Evolutionary conservation across 2,113 vertebrate species (phyloP), one percentile per base, ranked within the genome.

Genomic region (Tachuris rubrigastra): DNA sequence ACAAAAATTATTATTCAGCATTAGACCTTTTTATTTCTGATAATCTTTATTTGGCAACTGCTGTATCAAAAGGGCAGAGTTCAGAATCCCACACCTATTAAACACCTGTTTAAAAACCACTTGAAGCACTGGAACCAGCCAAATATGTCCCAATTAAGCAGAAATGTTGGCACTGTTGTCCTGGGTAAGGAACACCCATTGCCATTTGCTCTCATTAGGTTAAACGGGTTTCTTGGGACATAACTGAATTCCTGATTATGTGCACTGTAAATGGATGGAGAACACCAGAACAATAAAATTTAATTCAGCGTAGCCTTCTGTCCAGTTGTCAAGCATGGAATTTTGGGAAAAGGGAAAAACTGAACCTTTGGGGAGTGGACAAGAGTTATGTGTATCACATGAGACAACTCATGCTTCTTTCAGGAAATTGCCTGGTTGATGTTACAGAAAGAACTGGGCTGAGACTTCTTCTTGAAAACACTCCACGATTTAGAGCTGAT

Each of bases 81-180:
- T 96, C 84, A 95, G 93, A 96, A 86, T 90, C 90, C 91, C 73
- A 87, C 52, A 90, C 60, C 92, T 89, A 94, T 97, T 95, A 96
- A 93, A 93, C 93, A 97, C 96, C 95, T 96, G 96, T 94, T 96
- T 91, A 93, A 89, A 96, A 95, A 94, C 62, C 93, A 94, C 95
- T 97, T 95, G 93, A 96, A 95, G 77, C 80, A 84, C 69, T n/a
- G 39, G 84, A 87, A 95, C 66, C 69, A 72, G 94, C 89, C 97
- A 97, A 96, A 87, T 92, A 83, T 39, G 73, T 89, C 95, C 88
- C 92, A 92, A 92, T 97, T 96, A 96, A 93, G 83, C 81, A 87
- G 93, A 93, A 96, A 87, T 6, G 0, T 42, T 96, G 95, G 95
- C 94, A 93, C 58, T 82, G 85, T 71, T 80, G 79, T 91, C 88